Base-by-base conservation (phyloP, 2,113 vertebrate genomes). In the Orcinus orca region DNA sequence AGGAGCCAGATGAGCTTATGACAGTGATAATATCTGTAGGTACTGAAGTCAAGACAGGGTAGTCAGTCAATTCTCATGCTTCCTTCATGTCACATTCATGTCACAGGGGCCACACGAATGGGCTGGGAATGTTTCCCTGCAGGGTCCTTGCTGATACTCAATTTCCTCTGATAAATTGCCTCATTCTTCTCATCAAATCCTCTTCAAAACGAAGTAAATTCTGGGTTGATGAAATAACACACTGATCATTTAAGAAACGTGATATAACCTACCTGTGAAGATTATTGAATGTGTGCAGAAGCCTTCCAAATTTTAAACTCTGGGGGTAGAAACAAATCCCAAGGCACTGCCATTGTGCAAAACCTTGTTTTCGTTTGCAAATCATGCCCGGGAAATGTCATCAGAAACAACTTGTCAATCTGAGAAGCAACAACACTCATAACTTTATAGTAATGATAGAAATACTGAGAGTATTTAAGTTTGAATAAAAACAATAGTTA, bases 201-300 rank as follows among this genome's bases (percentile, higher is more conserved):
- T 93, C 62, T 89, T 33, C 38, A 81, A 95, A 95, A 58, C 25
- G 63, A 83, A 85, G 76, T 90, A 21, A 55, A 74, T 86, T 83
- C 63, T 91, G 62, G 41, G 55, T 88, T 15, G 18, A 11, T 90
- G 33, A 74, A 79, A 70, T 74, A 74, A 38, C 41, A 81, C 44
- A 7, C 31, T 83, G 79, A 71, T 85, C 80, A 77, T 89, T 90
- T 94, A 77, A 97, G 85, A 95, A 80, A 55, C 7, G 17, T 92
- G 70, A 21, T 44, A 44, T 81, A 62, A 65, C 31, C 60, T 92
- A 23, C 33, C 71, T 60, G 10, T 29, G 44, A 89, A 83, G 41
- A 80, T 31, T 53, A 6, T 11, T 25, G 50, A 68, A 76, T 65
- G 29, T 10, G 8, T 84, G 70, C 8, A 70, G 68, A 94, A 71